phyloP scores from a whole-genome alignment of 2,113 vertebrate species.

The Nibea coibor region DNA sequence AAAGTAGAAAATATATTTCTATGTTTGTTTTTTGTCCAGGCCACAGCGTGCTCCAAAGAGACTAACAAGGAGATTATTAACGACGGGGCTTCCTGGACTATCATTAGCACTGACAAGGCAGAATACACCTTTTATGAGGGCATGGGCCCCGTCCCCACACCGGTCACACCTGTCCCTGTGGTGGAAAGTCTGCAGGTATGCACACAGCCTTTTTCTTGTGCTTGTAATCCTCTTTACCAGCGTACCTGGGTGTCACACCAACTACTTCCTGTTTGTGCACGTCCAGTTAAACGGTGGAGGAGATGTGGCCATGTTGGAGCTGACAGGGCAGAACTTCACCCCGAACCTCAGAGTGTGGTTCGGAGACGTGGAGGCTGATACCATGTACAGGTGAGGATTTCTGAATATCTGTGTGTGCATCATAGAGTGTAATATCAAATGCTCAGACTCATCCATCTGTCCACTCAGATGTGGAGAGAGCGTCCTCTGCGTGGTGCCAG shows the following conservation, averaged over 20 bases:
- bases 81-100: slow-evolving; percentile 98
- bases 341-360: slow-evolving; percentile 98
- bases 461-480: slow-evolving; percentile 92
- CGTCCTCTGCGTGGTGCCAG: slow-evolving; percentile 96
- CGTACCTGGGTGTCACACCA: not conserved
- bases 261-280: not conserved
- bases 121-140: slow-evolving; percentile 98
- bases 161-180: slow-evolving; percentile 97
- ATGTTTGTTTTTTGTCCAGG: slow-evolving; percentile 77
- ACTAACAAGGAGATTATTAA: slow-evolving; percentile 98
- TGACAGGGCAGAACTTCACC: slow-evolving; percentile 98
- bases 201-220: not conserved
- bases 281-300: slow-evolving; percentile 94
- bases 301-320: slow-evolving; percentile 98
- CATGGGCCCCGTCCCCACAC: slow-evolving; percentile 94
- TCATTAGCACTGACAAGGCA: slow-evolving; percentile 99
- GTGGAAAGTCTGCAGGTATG: slow-evolving; percentile 90
- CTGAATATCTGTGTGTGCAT: not conserved
- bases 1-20: not conserved
- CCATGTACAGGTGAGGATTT: slow-evolving; percentile 92
- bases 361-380: slow-evolving; percentile 98
- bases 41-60: slow-evolving; percentile 96
- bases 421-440: not conserved
- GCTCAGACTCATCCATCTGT: not conserved
- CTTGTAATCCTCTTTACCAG: not conserved